Percentiles rank a stretch among this genome's conserved stretches.
Conservation (phyloP, 2,113 vertebrate species). For the Gambusia holbrooki region DNA sequence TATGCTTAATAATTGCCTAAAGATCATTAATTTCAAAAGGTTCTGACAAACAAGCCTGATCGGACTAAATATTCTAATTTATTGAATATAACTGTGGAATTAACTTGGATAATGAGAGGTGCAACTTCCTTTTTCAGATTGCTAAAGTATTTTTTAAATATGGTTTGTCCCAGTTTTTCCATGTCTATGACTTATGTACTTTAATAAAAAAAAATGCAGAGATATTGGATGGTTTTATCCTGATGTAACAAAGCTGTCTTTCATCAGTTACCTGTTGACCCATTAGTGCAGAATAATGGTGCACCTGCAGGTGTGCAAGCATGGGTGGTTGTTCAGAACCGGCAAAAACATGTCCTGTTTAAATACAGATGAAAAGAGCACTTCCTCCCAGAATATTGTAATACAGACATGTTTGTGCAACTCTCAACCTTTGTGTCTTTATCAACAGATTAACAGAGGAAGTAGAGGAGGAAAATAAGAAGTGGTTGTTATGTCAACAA, state of each 20-base stretch:
- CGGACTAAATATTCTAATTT: neutral
- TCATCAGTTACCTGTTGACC: slow-evolving; percentile 25
- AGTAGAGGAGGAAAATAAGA: slow-evolving; percentile 84
- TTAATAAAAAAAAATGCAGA: neutral
- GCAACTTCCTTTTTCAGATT: neutral
- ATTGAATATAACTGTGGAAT: neutral
- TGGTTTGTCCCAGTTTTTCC: neutral
- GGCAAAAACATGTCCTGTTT: slow-evolving; percentile 4
- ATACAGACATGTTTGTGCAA: neutral
- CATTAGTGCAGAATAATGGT: slow-evolving; percentile 3
- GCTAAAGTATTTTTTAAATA: neutral
- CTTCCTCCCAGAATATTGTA: neutral
- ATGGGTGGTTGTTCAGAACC: slow-evolving; percentile 14
- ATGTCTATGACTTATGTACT: neutral
- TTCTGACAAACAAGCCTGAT: neutral
- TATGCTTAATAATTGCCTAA: neutral
- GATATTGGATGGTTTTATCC: neutral
- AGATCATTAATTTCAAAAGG: neutral
- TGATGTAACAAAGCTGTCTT: slow-evolving; percentile 36
- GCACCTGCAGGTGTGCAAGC: slow-evolving; percentile 19
- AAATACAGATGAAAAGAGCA: slow-evolving; percentile 18
- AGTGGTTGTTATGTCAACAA: slow-evolving; percentile 73
- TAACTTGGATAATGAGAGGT: neutral
- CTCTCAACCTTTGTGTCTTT: slow-evolving; percentile 43
- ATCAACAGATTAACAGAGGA: slow-evolving; percentile 82